These are phyloP conservation scores for Rhinolophus ferrumequinum DNA, from an alignment of 2,113 vertebrate species.

Conservation along the genomic window DNA sequence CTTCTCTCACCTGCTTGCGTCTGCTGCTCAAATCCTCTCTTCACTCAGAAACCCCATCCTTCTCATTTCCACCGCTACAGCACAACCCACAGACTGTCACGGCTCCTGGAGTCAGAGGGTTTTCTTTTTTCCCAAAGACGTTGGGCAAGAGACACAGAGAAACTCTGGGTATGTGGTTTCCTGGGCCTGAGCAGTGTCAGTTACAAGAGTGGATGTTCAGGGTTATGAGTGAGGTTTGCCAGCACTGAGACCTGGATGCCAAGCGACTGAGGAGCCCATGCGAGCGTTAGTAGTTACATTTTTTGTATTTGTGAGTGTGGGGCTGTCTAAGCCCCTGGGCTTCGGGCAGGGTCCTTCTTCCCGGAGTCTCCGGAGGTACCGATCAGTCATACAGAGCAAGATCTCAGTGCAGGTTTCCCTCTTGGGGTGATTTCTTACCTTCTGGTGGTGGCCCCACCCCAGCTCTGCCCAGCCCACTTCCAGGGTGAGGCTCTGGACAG, in stretches of 20 bases:
- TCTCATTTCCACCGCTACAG: accelerated
- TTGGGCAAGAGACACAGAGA: neutral
- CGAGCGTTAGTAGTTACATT: accelerated
- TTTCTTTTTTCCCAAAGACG: neutral
- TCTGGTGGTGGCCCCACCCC: neutral
- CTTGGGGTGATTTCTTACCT: neutral
- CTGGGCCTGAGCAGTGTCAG: neutral
- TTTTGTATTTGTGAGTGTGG: neutral
- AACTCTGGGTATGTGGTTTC: neutral
- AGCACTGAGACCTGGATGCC: too few relatives aligned
- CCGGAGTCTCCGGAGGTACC: neutral
- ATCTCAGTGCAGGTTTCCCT: neutral
- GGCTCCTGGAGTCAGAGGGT: neutral
- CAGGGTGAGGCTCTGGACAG: neutral
- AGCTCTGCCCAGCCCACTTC: neutral
- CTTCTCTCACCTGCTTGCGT: neutral
- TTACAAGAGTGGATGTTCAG: neutral
- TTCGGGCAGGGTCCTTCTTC: neutral
- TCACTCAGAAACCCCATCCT: too few relatives aligned
- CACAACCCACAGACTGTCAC: neutral
- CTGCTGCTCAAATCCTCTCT: neutral
- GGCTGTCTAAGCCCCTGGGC: neutral
- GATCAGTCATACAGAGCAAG: neutral
- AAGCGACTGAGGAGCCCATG: accelerated
- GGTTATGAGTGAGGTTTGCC: neutral